phyloP scores from a whole-genome alignment of 2,888 invertebrate genomes.

The Spodoptera littoralis region DNA sequence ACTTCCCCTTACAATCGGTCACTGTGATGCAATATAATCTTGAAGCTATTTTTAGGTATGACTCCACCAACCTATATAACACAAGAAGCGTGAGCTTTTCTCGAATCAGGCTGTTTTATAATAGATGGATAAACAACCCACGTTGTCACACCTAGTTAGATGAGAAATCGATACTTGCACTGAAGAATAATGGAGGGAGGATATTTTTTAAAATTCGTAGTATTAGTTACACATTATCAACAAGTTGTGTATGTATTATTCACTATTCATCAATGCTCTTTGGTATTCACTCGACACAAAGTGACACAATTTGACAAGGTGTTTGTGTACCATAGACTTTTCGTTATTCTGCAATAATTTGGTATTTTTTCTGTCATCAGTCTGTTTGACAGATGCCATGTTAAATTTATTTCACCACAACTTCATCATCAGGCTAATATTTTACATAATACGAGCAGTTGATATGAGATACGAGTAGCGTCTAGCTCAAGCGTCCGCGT shows the following conservation, averaged over 20 bases:
- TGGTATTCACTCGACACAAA: conserved; percentile 15
- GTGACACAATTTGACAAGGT: conserved; percentile 20
- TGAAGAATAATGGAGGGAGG: conserved; percentile 32
- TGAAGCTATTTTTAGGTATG: conserved; percentile 86
- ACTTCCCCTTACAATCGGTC: conserved; percentile 51
- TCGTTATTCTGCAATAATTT: conserved; percentile 15
- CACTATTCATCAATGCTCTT: background rate
- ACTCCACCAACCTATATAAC: conserved; percentile 67
- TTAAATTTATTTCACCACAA: too few species aligned
- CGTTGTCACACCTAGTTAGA: conserved; percentile 3
- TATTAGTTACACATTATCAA: conserved; percentile 27
- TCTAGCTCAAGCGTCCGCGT: too few species aligned
- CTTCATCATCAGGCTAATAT: too few species aligned
- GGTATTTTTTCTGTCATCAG: too few species aligned
- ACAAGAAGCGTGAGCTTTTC: conserved; percentile 24
- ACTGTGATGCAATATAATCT: conserved; percentile 84
- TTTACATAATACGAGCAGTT: too few species aligned
- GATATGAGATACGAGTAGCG: too few species aligned
- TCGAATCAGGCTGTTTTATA: conserved; percentile 10
- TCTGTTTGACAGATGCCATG: too few species aligned
- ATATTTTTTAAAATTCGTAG: conserved; percentile 22
- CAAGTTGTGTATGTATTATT: conserved; percentile 11
- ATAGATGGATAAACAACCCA: background rate
- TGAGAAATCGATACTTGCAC: conserved; percentile 47
- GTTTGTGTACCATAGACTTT: conserved; percentile 20